A percentile compares a stretch with the other conserved stretches of the same genome.
Evolutionary conservation across 2,113 vertebrate genomes (phyloP).

Genomic region (Herpetotheres cachinnans): DNA sequence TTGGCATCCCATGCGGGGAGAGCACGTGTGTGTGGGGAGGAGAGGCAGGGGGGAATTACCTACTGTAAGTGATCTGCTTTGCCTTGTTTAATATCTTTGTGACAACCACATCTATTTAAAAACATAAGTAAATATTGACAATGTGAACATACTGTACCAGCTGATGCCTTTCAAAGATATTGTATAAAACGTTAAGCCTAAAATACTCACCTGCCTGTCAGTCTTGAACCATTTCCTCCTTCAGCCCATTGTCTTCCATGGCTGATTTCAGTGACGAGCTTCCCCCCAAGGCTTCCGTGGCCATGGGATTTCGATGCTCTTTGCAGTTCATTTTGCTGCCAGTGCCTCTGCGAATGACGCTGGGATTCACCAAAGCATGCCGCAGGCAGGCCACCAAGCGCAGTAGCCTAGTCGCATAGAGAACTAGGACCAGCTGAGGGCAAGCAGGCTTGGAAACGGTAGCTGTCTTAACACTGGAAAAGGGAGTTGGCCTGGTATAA

Average conservation of each 20-base stretch:
- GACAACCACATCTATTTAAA: not conserved
- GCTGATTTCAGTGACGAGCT: not conserved
- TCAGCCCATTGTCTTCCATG: not conserved
- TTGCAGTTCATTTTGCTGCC: not conserved
- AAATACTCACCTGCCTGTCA: not conserved
- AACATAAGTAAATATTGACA: not conserved
- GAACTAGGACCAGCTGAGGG: not conserved
- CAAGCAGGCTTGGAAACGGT: fast-evolving
- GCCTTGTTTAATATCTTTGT: not conserved
- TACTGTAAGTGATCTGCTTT: not conserved
- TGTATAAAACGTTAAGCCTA: not conserved
- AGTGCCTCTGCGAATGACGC: fast-evolving
- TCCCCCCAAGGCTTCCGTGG: not conserved
- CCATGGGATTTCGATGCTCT: not conserved
- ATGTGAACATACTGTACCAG: not conserved
- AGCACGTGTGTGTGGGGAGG: not conserved
- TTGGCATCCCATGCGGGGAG: not conserved
- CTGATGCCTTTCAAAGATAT: not conserved
- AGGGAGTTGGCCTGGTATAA: not conserved
- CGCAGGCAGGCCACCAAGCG: not conserved
- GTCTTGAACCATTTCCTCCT: not conserved
- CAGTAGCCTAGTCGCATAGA: not conserved
- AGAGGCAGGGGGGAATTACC: not conserved
- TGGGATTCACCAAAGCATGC: not conserved
- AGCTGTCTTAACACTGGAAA: not conserved